A percentile compares a stretch with the other conserved stretches of the same genome.
phyloP scores from a whole-genome alignment of 2,888 invertebrate genomes.

The Leptarthrus brevirostris region DNA sequence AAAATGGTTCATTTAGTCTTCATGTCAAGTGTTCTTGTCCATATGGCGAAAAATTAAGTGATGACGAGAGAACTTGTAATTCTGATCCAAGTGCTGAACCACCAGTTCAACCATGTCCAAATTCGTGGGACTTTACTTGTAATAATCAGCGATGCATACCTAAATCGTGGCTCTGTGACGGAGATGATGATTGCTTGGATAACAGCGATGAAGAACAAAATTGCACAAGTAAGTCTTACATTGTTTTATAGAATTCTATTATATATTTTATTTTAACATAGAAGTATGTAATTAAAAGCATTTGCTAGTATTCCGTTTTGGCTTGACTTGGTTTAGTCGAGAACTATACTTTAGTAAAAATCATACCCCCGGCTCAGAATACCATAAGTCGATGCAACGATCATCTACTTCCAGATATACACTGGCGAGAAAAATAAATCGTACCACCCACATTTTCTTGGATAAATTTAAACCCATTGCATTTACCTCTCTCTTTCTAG shows the following conservation, averaged over 20 bases:
- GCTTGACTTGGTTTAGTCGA: too few species aligned
- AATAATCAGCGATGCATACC: constrained; percentile 92
- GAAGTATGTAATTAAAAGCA: too few species aligned
- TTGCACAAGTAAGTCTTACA: constrained; percentile 81
- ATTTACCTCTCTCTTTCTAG: too few species aligned
- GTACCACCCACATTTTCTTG: too few species aligned
- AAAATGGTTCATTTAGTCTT: constrained; percentile 69
- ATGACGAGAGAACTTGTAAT: constrained; percentile 78
- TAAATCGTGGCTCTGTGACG: constrained; percentile 95
- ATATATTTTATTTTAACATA: background rate
- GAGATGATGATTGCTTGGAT: constrained; percentile 95
- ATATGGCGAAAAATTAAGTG: constrained; percentile 84
- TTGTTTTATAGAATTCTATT: background rate
- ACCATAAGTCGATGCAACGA: too few species aligned
- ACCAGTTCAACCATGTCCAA: constrained; percentile 88
- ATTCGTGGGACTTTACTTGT: constrained; percentile 94
- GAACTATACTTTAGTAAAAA: too few species aligned
- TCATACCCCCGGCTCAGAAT: too few species aligned
- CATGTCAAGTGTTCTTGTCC: constrained; percentile 89
- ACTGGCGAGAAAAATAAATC: too few species aligned
- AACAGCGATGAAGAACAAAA: constrained; percentile 96
- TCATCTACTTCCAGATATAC: too few species aligned
- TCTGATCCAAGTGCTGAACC: constrained; percentile 88
- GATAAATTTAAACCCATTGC: too few species aligned
- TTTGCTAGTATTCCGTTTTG: too few species aligned